Percentiles rank a stretch among this genome's conserved stretches.
phyloP scores from a whole-genome alignment of 2,888 invertebrate species.

The Elegia similella region DNA sequence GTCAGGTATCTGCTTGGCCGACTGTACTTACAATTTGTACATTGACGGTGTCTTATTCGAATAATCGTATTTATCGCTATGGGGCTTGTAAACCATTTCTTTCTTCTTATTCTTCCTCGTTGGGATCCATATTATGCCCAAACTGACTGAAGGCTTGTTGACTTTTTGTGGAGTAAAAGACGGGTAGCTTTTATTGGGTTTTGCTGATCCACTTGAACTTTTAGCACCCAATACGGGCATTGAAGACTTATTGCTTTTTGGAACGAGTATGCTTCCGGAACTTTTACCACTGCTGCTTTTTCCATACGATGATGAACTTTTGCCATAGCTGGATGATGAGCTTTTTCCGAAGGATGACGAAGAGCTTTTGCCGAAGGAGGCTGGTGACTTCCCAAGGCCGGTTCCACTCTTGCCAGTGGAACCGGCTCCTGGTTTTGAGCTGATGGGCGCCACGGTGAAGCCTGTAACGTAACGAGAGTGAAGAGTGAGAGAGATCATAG shows the following conservation, averaged over 20 bases:
- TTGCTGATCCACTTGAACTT: constrained; percentile 16
- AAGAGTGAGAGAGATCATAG: no score
- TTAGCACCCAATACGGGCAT: constrained; percentile 21
- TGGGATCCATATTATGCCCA: constrained; percentile 71
- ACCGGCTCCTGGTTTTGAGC: constrained; percentile 48
- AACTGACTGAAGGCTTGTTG: constrained; percentile 47
- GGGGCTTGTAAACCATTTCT: constrained; percentile 54
- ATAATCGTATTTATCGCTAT: constrained; percentile 43
- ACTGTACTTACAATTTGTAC: constrained; percentile 62
- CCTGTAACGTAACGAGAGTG: constrained; percentile 9
- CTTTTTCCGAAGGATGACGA: constrained; percentile 14
- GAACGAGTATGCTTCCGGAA: not conserved
- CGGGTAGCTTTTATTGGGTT: constrained; percentile 42
- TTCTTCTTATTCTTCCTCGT: constrained; percentile 61
- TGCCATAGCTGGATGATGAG: constrained; percentile 15
- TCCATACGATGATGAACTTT: constrained; percentile 15
- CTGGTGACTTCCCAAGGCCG: constrained; percentile 34
- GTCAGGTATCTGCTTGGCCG: no score
- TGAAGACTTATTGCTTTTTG: constrained; percentile 24
- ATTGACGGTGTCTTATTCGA: constrained; percentile 63
- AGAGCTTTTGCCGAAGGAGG: constrained; percentile 23
- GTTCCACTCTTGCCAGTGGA: constrained; percentile 51
- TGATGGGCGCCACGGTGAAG: constrained; percentile 50
- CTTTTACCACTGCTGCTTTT: constrained; percentile 7
- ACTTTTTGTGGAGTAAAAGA: constrained; percentile 44